These are phyloP conservation scores for Catalaphyllia jardinei DNA, from an alignment of 64 coral and sea anemone species.

Conservation along the genomic window DNA sequence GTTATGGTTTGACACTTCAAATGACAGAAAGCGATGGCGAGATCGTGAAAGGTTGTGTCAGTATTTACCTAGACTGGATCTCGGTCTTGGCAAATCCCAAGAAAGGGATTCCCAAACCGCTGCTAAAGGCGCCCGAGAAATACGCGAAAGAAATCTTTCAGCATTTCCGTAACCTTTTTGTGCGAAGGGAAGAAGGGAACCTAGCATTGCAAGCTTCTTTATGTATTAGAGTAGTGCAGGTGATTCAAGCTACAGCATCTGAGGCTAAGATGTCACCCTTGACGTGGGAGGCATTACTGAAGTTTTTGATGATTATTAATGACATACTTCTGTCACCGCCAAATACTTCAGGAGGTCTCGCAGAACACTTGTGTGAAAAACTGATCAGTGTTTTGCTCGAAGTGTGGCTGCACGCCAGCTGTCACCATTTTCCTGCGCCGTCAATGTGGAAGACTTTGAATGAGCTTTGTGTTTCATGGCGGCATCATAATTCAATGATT, in stretches of 20 bases:
- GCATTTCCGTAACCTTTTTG: constrained; percentile 94
- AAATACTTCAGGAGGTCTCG: constrained; percentile 75
- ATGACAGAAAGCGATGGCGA: constrained; percentile 95
- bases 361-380: constrained; percentile 85
- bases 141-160: constrained; percentile 90
- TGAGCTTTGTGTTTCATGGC: constrained; percentile 91
- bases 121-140: constrained; percentile 77
- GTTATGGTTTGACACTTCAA: constrained; percentile 83
- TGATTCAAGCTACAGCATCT: constrained; percentile 57
- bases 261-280: constrained; percentile 62
- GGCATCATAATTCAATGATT: constrained; percentile 89
- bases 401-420: constrained; percentile 92
- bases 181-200: constrained; percentile 67
- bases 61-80: constrained; percentile 91
- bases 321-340: constrained; percentile 89
- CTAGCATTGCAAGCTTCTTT: constrained; percentile 93
- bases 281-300: constrained; percentile 87
- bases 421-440: constrained; percentile 83
- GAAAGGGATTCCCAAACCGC: constrained; percentile 76
- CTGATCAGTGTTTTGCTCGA: constrained; percentile 89
- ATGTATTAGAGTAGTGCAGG: constrained; percentile 89
- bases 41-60: constrained; percentile 91
- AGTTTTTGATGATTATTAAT: constrained; percentile 81
- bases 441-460: constrained; percentile 97
- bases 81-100: constrained; percentile 64